Percentiles rank a stretch among this genome's conserved stretches.
These are phyloP conservation scores for Stigmatopora nigra DNA, from an alignment of 2,113 vertebrate genomes.

Conservation along the genomic window DNA sequence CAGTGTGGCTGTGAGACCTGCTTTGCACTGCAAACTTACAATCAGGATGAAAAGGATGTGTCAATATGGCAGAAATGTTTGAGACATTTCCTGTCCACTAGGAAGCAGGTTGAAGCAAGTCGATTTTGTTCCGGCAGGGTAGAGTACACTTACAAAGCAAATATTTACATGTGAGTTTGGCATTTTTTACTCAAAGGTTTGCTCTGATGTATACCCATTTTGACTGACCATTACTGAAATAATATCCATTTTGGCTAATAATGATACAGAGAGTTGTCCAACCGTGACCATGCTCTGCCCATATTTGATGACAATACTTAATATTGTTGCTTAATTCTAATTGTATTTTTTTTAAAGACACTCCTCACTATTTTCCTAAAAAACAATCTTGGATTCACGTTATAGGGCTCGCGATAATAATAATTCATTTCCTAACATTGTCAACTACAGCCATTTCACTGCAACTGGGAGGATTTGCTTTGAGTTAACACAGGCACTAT, in stretches of 20 bases:
- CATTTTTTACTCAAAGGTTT: neutral
- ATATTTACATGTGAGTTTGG: neutral
- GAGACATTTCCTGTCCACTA: conserved; percentile 40
- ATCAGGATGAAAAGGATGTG: conserved; percentile 46
- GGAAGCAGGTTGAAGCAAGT: conserved; percentile 29
- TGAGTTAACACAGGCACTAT: too few relatives aligned
- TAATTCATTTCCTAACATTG: too few relatives aligned
- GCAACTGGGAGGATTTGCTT: too few relatives aligned
- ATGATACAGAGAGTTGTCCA: neutral
- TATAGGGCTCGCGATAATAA: too few relatives aligned
- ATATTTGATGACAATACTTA: too few relatives aligned
- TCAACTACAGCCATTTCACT: too few relatives aligned
- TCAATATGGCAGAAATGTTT: conserved; percentile 48
- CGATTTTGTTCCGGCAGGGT: conserved; percentile 10
- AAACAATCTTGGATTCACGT: too few relatives aligned
- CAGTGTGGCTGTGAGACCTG: conserved; percentile 52
- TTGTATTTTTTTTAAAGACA: too few relatives aligned
- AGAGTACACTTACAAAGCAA: neutral
- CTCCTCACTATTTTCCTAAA: too few relatives aligned
- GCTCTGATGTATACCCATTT: neutral
- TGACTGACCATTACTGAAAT: neutral
- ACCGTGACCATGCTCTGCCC: too few relatives aligned
- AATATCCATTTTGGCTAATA: neutral
- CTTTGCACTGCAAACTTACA: conserved; percentile 57
- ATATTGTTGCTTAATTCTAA: too few relatives aligned